Evolutionary conservation across 1,140 invertebrate species (phyloP), one percentile per base, ranked within the genome.

Genomic region (Drosophila navojoa): DNA sequence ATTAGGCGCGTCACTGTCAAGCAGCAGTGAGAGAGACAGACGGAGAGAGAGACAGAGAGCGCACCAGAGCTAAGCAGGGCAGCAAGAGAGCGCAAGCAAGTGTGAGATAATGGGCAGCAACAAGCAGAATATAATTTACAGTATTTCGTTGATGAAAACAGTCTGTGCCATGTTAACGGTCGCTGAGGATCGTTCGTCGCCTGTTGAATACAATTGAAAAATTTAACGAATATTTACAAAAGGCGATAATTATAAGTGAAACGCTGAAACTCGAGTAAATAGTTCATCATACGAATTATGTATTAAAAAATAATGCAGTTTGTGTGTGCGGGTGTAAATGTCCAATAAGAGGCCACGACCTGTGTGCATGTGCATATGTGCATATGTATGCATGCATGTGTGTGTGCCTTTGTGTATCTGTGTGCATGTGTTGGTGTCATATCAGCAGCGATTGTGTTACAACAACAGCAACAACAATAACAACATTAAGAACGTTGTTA

Each of bases 221-320:
- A 11, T 22, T n/a, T 47, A 66, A 54, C 47, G 38, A 59, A 58
- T 45, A 29, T 45, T 29, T 7, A 59, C 57, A 53, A 40, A 74
- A 57, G n/a, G 55, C 47, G 42, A 66, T 47, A 57, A 49, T 11
- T 60, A 53, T 42, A 44, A 15, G 53, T 52, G 49, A 59, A 63
- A 11, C 19, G 58, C 15, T 68, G 25, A 49, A 49, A 61, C 35
- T 60, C 25, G 35, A 69, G 64, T 60, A 68, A 73, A 47, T 61
- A 53, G 52, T 16, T 55, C 29, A 66, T 57, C 40, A 54, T 58
- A 52, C 11, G 40, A 78, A 70, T 59, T 61, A 52, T 62, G 52
- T 54, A 35, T 54, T 54, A 19, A 45, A 19, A 58, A 75, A 79
- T 82, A 75, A 84, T 82, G 72, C 76, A 79, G 68, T 84, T 76